Base-by-base conservation (phyloP, 2,888 invertebrate genomes). In the Epiblema foenella region DNA sequence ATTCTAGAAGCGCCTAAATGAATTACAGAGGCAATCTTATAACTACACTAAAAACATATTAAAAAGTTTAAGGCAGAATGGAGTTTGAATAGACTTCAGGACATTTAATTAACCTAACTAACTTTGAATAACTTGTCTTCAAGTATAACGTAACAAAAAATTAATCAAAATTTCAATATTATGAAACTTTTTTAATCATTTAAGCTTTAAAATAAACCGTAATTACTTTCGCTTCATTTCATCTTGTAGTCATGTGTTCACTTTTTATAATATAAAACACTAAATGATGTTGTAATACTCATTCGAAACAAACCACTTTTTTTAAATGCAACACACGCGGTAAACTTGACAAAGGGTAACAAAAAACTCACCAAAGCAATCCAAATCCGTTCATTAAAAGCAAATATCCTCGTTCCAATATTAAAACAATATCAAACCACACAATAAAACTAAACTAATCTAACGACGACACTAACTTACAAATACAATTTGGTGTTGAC, bases 371-470 rank as follows among this genome's bases (percentile, higher is more conserved):
- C 93, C 93, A 93, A 85, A 92, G 90, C 82, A 92, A 90, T 78
- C 91, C 91, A 88, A 93, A 93, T 92, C 89, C 91, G 88, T 90
- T 91, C 93, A 93, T 93, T 85, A 90, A 91, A 86, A 82, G 56
- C 39, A 75, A 76, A 76, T 78, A 77, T 74, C 65, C 63, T 72
- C 80, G 78, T 75, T 77, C 73, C 76, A 75, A 78, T 79, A 77
- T 75, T 75, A 74, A 56, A 67, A 73, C 74, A 60, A 77, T 76
- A 72, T 68, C 57, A 74, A 73, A 79, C 79, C 78, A 83, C 85
- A 88, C 85, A 82, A 78, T 85, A 84, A 82, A 83, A 85, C 83
- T 85, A 85, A 74, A 76, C 69, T 73, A 68, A 66, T 46, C 66
- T 72, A 74, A 37, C 33, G 8, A 69, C 59, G 72, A 77, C 76